Evolutionary conservation across 2,888 invertebrate genomes (phyloP), one percentile per base, ranked within the genome.

Genomic region (Stramonita haemastoma): DNA sequence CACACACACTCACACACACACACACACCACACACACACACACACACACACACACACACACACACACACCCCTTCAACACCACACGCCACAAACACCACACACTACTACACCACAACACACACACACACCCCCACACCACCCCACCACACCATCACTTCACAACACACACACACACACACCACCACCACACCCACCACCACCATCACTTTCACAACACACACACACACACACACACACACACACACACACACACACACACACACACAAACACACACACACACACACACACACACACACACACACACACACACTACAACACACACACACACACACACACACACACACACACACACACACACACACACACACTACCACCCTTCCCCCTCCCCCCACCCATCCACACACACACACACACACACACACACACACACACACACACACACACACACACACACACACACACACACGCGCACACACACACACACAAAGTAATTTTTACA

Each of bases 131-230:
- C 8, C n/a, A n/a, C n/a, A 1, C 22, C 22, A 60, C 1, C 13
- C 60, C 19, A 4, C 15, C 60, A 13, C 17, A n/a, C 57, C 57
- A 57, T 57, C 15, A n/a, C n/a, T n/a, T n/a, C 60, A 60, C 22
- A 60, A 60, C 22, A 70, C 70, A 70, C 70, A 70, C 70, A 26
- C 70, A 70, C 73, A n/a, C 73, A 73, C 73, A 73, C 73, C n/a
- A n/a, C n/a, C n/a, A n/a, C n/a, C n/a, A n/a, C n/a, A n/a, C n/a
- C n/a, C n/a, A n/a, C n/a, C n/a, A n/a, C n/a, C n/a, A n/a, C 57
- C 1, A 17, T 60, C 60, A 60, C 19, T 13, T 60, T 60, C 19
- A 1, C 13, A 1, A 0, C 0, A 60, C 13, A 60, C 60, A 1
- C 60, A 60, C 60, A 1, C 60, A 60, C 60, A 1, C 60, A 60